A percentile compares a stretch with the other conserved stretches of the same genome.
phyloP scores from a whole-genome alignment of 2,888 invertebrate species.

The Salpingus planirostris region DNA sequence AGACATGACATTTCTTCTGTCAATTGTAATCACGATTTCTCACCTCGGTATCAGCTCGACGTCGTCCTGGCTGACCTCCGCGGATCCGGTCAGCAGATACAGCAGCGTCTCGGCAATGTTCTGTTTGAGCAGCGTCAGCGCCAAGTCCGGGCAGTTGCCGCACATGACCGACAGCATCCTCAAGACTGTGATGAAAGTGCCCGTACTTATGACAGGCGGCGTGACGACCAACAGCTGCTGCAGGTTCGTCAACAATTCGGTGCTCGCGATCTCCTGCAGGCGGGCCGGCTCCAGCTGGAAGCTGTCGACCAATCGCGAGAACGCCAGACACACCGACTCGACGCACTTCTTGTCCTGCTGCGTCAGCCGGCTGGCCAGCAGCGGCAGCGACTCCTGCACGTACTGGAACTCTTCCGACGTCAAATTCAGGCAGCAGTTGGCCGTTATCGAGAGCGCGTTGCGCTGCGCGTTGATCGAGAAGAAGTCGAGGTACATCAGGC shows the following conservation, averaged over 20 bases:
- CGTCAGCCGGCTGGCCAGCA: constrained; percentile 70
- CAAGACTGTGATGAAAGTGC: constrained; percentile 92
- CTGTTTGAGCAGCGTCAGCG: constrained; percentile 82
- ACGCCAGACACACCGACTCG: constrained; percentile 93
- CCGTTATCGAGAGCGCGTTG: constrained; percentile 90
- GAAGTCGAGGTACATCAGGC: constrained; percentile 94
- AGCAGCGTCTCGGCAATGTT: constrained; percentile 94
- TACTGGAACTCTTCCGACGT: constrained; percentile 91
- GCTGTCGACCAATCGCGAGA: constrained; percentile 93
- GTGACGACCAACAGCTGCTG: constrained; percentile 90
- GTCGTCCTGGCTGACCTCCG: constrained; percentile 48
- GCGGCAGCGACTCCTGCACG: constrained; percentile 77
- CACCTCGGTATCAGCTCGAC: constrained; percentile 77
- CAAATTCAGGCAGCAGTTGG: constrained; percentile 95
- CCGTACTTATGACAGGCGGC: constrained; percentile 79
- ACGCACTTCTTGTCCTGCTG: constrained; percentile 96
- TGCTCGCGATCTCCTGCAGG: constrained; percentile 88
- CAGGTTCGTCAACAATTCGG: constrained; percentile 82
- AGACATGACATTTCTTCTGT: too few relatives aligned
- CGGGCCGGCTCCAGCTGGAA: constrained; percentile 86
- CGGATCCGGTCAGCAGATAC: constrained; percentile 87
- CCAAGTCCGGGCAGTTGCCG: constrained; percentile 88
- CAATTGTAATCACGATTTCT: too few relatives aligned
- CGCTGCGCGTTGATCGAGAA: constrained; percentile 98
- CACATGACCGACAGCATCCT: constrained; percentile 96